These are phyloP conservation scores for Encarsia formosa DNA, from an alignment of 2,888 invertebrate species.

Conservation along the genomic window DNA sequence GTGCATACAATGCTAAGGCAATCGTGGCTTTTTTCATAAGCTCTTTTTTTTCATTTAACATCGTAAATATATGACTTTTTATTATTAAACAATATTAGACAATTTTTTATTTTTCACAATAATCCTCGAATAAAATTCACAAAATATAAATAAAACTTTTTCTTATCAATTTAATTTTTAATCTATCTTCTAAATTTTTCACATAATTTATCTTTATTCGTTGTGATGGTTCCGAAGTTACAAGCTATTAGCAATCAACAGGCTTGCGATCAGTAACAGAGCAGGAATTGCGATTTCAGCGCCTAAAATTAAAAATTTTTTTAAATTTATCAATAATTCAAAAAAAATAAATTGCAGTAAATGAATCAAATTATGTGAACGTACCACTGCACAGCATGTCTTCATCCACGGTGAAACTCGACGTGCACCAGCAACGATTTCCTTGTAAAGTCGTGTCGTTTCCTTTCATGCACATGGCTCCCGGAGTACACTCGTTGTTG, in stretches of 20 bases:
- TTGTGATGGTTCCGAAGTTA: constrained; percentile 6
- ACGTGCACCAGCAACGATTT: constrained; percentile 48
- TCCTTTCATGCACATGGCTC: constrained; percentile 56
- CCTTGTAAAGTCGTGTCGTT: constrained; percentile 33
- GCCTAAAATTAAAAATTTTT: too few relatives aligned
- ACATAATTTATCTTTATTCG: background rate
- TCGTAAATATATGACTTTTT: background rate
- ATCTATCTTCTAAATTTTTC: constrained; percentile 6
- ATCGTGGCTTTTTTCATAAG: constrained; percentile 11
- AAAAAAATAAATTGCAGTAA: too few relatives aligned
- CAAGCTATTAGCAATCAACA: constrained; percentile 17
- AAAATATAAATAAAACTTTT: background rate
- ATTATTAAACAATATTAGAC: too few relatives aligned
- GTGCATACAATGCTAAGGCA: constrained; percentile 17
- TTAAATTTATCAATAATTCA: too few relatives aligned
- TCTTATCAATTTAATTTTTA: constrained; percentile 1
- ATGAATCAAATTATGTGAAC: too few relatives aligned
- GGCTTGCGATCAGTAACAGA: constrained; percentile 16
- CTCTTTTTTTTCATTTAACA: background rate
- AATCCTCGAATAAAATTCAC: background rate
- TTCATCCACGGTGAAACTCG: constrained; percentile 61
- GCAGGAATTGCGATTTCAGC: too few relatives aligned
- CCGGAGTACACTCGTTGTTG: constrained; percentile 63
- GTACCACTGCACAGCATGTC: constrained; percentile 62
- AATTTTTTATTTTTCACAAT: constrained; percentile 4